Conservation (phyloP, 2,797 vertebrate genomes). For the Triplophysa bombifrons region DNA sequence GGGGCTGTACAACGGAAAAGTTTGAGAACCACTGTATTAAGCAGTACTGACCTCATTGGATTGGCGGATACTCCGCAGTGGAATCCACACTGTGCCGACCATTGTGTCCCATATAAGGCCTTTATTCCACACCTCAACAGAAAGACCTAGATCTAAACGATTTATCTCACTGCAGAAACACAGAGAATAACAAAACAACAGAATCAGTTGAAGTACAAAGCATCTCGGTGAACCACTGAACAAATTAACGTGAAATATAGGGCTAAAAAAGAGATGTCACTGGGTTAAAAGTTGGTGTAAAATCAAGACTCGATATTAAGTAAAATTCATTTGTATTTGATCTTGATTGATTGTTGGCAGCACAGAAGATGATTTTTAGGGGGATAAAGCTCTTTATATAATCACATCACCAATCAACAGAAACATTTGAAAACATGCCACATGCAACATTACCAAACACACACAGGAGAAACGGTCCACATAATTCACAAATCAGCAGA, state of each 20-base stretch:
- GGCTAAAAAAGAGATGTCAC: no score
- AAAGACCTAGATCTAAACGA: conserved; percentile 91
- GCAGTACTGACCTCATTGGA: conserved; percentile 86
- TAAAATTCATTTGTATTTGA: conserved; percentile 25
- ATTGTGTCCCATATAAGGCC: conserved; percentile 99
- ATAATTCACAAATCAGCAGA: conserved; percentile 45
- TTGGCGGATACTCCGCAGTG: conserved; percentile 88
- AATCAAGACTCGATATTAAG: conserved; percentile 30
- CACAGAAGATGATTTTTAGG: conserved; percentile 19
- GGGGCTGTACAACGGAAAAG: no score
- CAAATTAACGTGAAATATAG: not conserved
- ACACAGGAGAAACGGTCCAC: conserved; percentile 53
- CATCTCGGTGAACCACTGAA: not conserved
- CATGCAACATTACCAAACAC: conserved; percentile 58
- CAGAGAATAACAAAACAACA: conserved; percentile 13
- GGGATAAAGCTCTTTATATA: conserved; percentile 39
- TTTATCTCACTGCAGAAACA: conserved; percentile 87
- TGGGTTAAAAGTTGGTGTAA: not conserved
- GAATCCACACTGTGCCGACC: conserved; percentile 96
- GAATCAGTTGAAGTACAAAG: not conserved
- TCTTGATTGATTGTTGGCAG: conserved; percentile 21
- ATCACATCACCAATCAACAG: conserved; percentile 52
- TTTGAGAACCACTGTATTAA: no score
- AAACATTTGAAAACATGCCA: no score
- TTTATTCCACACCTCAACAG: conserved; percentile 97